Evolutionary conservation across 2,797 vertebrate genomes (phyloP), one percentile per base, ranked within the genome.

Genomic region (Leucoraja ocellata): DNA sequence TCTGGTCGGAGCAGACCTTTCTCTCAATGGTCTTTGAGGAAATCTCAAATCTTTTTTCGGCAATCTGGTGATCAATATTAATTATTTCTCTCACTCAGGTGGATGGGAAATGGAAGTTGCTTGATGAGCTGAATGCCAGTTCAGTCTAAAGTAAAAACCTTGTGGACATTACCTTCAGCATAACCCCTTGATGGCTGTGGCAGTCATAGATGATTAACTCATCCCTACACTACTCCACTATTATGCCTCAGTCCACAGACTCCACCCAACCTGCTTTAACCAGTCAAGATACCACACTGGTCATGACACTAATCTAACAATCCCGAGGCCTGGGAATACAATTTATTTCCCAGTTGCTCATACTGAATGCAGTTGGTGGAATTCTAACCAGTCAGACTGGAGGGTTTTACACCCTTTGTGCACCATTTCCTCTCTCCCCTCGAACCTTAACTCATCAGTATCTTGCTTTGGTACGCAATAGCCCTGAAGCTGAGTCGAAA

Each of bases 1-100:
- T 21, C 61, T 88, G 7, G n/a, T 68, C 14, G 9, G 14, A 88
- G n/a, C 61, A 65, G 6, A 65, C 1, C 14, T 88, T 88, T 88
- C n/a, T 36, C 84, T 36, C 84, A 36, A 65, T 8, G 11, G n/a
- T 16, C 84, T 21, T n/a, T 0, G n/a, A 65, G 61, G 61, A 88
- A 88, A 36, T 88, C n/a, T 28, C 84, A 36, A 88, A 65, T 65
- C n/a, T n/a, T 88, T 88, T 88, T n/a, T 68, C n/a, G 36, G 21
- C n/a, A 88, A 88, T 9, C 28, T 21, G 84, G 16, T 65, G 10
- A 88, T 88, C 61, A 32, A 65, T 86, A 86, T 32, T 18, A 63
- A 86, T 86, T 65, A 65, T 86, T 86, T 86, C 28, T 65, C 18
- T 88, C 84, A 65, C 61, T 88, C n/a, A 65, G n/a, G n/a, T 18